Percentiles rank a stretch among this genome's conserved stretches.
These are phyloP conservation scores for Charadrius vociferus DNA, from an alignment of 2,113 vertebrate species.

Conservation along the genomic window DNA sequence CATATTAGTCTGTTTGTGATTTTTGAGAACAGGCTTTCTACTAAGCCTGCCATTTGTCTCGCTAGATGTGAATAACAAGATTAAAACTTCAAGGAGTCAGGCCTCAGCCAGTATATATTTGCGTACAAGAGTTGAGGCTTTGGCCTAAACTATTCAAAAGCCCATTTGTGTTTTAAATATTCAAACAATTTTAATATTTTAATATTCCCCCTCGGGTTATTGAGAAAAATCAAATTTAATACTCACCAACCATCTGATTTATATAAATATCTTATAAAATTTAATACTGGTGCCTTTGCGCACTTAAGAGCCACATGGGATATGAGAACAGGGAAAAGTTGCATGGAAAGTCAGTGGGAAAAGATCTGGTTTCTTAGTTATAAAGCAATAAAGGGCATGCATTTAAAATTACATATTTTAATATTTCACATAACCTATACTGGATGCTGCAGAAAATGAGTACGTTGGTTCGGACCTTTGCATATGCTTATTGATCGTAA, in stretches of 20 bases:
- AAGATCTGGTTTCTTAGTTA: conserved; percentile 65
- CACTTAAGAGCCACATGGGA: conserved; percentile 65
- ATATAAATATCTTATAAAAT: conserved; percentile 73
- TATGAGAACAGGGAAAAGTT: conserved; percentile 45
- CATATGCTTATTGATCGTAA: neutral
- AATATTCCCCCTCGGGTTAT: conserved; percentile 49
- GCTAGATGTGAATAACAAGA: conserved; percentile 8
- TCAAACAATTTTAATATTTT: conserved; percentile 63
- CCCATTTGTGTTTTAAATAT: conserved; percentile 57
- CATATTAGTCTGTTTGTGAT: neutral
- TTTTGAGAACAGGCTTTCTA: neutral
- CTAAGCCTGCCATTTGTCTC: conserved; percentile 7
- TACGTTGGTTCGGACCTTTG: neutral
- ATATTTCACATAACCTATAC: conserved; percentile 26
- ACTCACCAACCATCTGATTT: conserved; percentile 65
- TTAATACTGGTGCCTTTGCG: conserved; percentile 60
- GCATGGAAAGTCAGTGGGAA: conserved; percentile 56
- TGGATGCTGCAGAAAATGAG: neutral
- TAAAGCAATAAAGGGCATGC: conserved; percentile 54
- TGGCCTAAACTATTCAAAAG: conserved; percentile 43
- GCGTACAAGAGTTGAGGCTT: neutral
- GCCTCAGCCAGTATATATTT: neutral
- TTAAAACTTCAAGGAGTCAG: conserved; percentile 28
- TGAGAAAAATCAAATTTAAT: conserved; percentile 60
- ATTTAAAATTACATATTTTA: conserved; percentile 72